Evolutionary conservation across 2,797 vertebrate genomes (phyloP).

Genomic region (Silurus aristotelis): DNA sequence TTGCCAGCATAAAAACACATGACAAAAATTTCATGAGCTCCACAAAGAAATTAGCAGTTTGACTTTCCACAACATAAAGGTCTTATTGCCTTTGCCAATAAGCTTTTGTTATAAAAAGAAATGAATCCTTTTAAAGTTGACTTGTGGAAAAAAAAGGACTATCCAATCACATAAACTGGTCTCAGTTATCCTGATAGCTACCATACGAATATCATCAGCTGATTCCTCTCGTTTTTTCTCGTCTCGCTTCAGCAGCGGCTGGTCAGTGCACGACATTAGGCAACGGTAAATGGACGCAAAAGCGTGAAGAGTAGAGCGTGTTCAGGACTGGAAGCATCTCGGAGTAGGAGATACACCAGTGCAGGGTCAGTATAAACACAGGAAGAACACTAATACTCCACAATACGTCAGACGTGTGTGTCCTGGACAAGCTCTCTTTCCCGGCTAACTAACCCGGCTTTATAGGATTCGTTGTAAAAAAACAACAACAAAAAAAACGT

Average conservation of each 20-base stretch:
- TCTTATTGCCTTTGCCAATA: conserved; percentile 59
- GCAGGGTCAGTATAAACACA: conserved; percentile 25
- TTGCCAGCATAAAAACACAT: conserved; percentile 27
- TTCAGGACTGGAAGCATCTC: conserved; percentile 16
- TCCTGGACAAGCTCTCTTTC: conserved; percentile 18
- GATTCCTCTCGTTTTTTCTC: conserved; percentile 11
- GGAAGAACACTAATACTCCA: conserved; percentile 24
- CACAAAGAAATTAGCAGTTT: conserved; percentile 40
- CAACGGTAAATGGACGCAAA: conserved; percentile 61
- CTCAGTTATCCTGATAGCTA: conserved; percentile 69
- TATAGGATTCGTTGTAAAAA: conserved; percentile 23
- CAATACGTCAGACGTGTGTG: conserved; percentile 4
- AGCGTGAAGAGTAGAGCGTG: not conserved
- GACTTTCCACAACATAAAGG: conserved; percentile 40
- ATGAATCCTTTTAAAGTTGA: conserved; percentile 8
- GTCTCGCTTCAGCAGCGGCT: conserved; percentile 65
- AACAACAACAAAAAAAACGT: not conserved
- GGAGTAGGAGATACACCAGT: conserved; percentile 14
- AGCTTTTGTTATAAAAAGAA: conserved; percentile 43
- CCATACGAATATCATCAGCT: conserved; percentile 66
- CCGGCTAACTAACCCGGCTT: not conserved
- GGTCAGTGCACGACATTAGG: conserved; percentile 81
- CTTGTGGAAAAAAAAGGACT: conserved; percentile 67
- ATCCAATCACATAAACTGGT: conserved; percentile 84
- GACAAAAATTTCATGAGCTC: conserved; percentile 35